Evolutionary conservation across 2,797 vertebrate species (phyloP).

Genomic region (Sebastes elongatus): DNA sequence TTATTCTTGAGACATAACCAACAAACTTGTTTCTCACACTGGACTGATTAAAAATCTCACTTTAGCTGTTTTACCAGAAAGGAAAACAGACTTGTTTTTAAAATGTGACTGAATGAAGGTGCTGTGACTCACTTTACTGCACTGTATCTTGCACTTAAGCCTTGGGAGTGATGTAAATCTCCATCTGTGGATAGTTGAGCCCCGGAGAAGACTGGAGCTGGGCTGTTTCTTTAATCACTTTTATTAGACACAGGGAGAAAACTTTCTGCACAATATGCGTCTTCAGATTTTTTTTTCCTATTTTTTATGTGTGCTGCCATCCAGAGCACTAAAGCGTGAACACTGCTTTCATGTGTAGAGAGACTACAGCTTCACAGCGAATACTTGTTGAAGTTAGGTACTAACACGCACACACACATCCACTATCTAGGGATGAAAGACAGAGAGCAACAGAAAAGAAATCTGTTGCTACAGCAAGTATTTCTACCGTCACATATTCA

Average conservation of each 20-base stretch:
- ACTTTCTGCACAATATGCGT: not conserved
- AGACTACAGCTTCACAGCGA: not conserved
- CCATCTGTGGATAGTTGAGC: not conserved
- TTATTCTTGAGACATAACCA: not conserved
- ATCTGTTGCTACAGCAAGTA: constrained; percentile 23
- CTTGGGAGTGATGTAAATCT: not conserved
- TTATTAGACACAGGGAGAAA: not conserved
- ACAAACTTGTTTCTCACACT: not conserved
- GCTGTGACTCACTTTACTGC: not conserved
- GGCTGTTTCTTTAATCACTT: not conserved
- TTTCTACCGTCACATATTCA: constrained; percentile 10
- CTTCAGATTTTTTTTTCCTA: not conserved
- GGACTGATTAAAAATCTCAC: not conserved
- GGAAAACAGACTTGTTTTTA: not conserved
- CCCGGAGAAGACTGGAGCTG: not conserved
- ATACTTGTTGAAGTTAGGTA: constrained; percentile 23
- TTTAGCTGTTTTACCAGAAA: not conserved
- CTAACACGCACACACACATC: not conserved
- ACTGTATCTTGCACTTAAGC: not conserved
- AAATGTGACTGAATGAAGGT: not conserved
- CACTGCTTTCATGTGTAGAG: not conserved
- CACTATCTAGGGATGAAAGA: not conserved
- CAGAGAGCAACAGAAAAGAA: not conserved
- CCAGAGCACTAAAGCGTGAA: not conserved
- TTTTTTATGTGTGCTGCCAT: not conserved